These are phyloP conservation scores for Tyria jacobaeae DNA, from an alignment of 2,888 invertebrate species.

Conservation along the genomic window DNA sequence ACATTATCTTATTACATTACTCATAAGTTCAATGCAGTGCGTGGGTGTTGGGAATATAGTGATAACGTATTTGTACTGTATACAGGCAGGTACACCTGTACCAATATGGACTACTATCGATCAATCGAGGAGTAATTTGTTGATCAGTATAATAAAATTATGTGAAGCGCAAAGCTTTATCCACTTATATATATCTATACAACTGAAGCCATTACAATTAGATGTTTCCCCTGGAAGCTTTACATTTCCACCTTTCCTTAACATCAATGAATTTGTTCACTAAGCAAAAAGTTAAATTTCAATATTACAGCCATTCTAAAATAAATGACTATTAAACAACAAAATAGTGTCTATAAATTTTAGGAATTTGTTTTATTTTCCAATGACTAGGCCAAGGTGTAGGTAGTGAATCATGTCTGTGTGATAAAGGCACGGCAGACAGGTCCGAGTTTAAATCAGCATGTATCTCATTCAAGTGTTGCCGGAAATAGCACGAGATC, in stretches of 20 bases:
- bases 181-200: too few relatives aligned
- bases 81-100: not conserved
- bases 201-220: too few relatives aligned
- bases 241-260: too few relatives aligned
- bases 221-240: too few relatives aligned
- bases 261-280: not conserved
- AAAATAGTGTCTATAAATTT: constrained; percentile 22
- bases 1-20: constrained; percentile 61
- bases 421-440: constrained; percentile 37
- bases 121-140: not conserved
- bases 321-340: not conserved
- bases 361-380: constrained; percentile 31
- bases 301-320: not conserved
- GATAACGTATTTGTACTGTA: not conserved
- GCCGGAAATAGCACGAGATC: constrained; percentile 56
- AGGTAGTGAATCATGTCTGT: constrained; percentile 39
- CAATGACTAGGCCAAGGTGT: constrained; percentile 44
- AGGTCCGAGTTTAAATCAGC: constrained; percentile 24
- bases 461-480: constrained; percentile 46
- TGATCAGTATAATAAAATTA: not conserved
- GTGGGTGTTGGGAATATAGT: not conserved
- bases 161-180: not conserved
- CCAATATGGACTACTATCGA: not conserved
- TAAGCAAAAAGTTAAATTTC: not conserved
- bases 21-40: constrained; percentile 58